Base-by-base conservation (phyloP, 2,888 invertebrate species). In the Embidobia sp. region DNA sequence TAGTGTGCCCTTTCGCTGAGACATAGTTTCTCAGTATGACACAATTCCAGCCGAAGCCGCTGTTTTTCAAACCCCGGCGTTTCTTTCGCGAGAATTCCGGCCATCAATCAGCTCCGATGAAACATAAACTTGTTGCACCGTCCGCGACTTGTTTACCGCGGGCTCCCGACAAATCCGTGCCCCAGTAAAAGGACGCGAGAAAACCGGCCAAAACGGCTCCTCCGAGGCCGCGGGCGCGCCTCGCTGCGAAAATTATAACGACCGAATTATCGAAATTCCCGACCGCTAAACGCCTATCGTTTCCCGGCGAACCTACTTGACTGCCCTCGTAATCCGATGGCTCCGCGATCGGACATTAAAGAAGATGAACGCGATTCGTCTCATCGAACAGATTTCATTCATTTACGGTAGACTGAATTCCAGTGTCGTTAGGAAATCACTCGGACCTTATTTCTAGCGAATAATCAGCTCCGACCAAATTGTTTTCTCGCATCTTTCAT, bases 401-500 rank as follows among this genome's bases (percentile, higher is more conserved):
- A 63, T 70, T 74, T 61, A 77, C 70, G 74, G 77, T 70, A 79
- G 69, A 77, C 70, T 70, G 74, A 66, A 63, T 77, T 66, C 55
- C 69, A 57, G 59, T 73, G 73, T 73, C 73, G 69, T 66, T 61
- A 74, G 63, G 63, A 59, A 77, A 79, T 79, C 79, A 70, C 63
- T 73, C 61, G 64, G 69, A 69, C 77, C 73, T 74, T 64, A 37
- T 77, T 79, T 73, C 69, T 67, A 22, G 35, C 55, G 16, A 76
- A 78, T 78, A 77, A 80, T 74, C 59, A 64, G 75, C 63, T 67
- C 63, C 69, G 35, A 69, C 53, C 59, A 76, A 73, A 77, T 77
- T 66, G 55, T 76, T 57, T 66, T 72, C 64, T 74, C 57, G 37
- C 48, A 10, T 59, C 42, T 46, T 37, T 59, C 22, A 31, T 57